A percentile compares a stretch with the other conserved stretches of the same genome.
phyloP scores from a whole-genome alignment of 2,888 invertebrate genomes.

The Teinopalpus imperialis region DNA sequence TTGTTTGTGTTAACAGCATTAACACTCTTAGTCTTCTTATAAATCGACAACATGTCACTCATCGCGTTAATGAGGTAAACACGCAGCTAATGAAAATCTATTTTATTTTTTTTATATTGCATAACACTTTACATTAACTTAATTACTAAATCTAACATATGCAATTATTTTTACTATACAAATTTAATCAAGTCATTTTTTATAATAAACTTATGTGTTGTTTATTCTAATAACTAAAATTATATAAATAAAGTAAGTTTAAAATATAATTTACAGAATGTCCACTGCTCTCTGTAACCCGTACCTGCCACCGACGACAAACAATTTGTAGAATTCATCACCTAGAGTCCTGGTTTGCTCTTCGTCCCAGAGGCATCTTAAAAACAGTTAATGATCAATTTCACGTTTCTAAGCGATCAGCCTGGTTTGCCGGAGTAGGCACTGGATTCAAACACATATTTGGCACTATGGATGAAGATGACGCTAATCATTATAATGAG shows the following conservation, averaged over 20 bases:
- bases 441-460: slow-evolving; percentile 4
- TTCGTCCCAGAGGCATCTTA: slow-evolving; percentile 10
- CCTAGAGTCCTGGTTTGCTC: slow-evolving; percentile 10
- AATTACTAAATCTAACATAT: background rate
- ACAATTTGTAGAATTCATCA: slow-evolving; percentile 9
- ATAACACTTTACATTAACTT: background rate
- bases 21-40: slow-evolving; percentile 3
- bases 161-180: too few relatives aligned
- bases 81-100: slow-evolving; percentile 1
- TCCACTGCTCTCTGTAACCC: background rate
- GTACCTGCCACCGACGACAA: slow-evolving; percentile 3
- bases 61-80: slow-evolving; percentile 11
- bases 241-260: background rate
- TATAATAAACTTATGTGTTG: background rate
- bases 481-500: background rate
- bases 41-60: slow-evolving; percentile 3
- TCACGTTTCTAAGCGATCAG: slow-evolving; percentile 5
- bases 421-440: slow-evolving; percentile 2
- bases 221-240: background rate
- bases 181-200: too few relatives aligned
- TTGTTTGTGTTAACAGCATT: too few relatives aligned
- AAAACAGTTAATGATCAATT: slow-evolving; percentile 5
- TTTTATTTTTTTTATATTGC: too few relatives aligned
- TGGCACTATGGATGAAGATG: slow-evolving; percentile 1
- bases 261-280: background rate